Base-by-base conservation (phyloP, 2,113 vertebrate species). In the Lontra canadensis region DNA sequence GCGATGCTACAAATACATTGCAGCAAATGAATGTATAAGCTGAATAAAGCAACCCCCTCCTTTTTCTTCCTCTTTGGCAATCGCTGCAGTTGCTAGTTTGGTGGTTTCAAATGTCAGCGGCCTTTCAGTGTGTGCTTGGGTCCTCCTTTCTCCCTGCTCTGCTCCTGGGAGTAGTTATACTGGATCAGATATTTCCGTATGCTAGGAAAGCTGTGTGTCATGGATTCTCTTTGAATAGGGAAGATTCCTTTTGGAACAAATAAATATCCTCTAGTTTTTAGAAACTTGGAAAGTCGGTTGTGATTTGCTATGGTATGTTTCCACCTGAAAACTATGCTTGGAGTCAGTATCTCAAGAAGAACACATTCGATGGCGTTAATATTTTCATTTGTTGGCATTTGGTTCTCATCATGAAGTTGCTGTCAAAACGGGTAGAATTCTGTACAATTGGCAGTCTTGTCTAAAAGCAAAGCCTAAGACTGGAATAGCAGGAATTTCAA, bases 401-500 rank as follows among this genome's bases (percentile, higher is more conserved):
- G 15, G 18, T 96, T 94, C 92, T 93, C 71, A 65, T 91, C 71
- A 78, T 82, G 86, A 97, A 95, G 95, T 73, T 90, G 71, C 94
- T 95, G 90, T 96, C 74, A 88, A 88, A 98, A 93, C 5, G 65
- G 96, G 55, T 0, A 36, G 25, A 73, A 55, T 93, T 97, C 91
- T 92, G 29, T 95, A 25, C 39, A 79, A 96, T 94, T 80, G 82
- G 94, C 61, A 79, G 91, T 95, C 57, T 97, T 97, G 69, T 52
- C 0, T 36, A 80, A 95, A 92, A 98, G 92, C 97, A 96, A n/a
- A 73, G 93, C 55, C 82, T 67, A 34, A 73, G 97, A 96, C 95
- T 97, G 97, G 97, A 98, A 97, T 95, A 98, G 95, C 92, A 98
- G 96, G 98, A 98, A 98, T 98, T 89, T 98, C 98, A 98, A 97